Percentiles rank a stretch among this genome's conserved stretches.
phyloP scores from a whole-genome alignment of 2,888 invertebrate species.

The Gibbula magus region DNA sequence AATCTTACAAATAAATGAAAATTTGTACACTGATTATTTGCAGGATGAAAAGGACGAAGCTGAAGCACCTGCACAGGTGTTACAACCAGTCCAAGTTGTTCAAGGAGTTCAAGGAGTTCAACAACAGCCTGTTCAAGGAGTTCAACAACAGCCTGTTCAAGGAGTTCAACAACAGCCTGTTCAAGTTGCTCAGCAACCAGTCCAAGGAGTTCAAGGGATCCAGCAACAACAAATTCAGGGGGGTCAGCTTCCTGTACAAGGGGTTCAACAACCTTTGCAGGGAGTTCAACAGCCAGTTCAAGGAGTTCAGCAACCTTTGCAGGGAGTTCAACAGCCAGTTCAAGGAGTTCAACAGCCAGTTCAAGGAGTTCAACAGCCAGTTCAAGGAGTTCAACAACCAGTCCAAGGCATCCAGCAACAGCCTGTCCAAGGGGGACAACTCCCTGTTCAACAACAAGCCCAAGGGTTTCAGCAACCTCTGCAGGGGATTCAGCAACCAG shows the following conservation, averaged over 20 bases:
- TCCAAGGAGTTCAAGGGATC: not conserved
- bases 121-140: not conserved
- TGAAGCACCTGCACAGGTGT: too few relatives aligned
- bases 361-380: not conserved
- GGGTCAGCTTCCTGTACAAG: slow-evolving; percentile 10
- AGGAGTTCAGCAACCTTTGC: not conserved
- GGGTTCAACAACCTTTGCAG: not conserved
- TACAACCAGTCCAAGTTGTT: not conserved
- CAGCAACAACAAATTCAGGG: slow-evolving; percentile 16
- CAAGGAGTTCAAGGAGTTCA: not conserved
- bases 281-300: not conserved
- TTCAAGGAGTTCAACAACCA: slow-evolving; percentile 1
- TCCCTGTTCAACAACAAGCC: not conserved
- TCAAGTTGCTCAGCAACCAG: not conserved
- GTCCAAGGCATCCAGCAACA: not conserved
- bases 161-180: not conserved
- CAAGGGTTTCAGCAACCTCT: not conserved
- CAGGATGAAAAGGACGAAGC: too few relatives aligned
- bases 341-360: not conserved
- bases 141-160: not conserved
- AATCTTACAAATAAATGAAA: too few relatives aligned
- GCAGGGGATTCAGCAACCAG: not conserved
- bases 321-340: not conserved
- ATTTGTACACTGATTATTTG: too few relatives aligned
- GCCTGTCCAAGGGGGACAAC: slow-evolving; percentile 10